These are phyloP conservation scores for Drosophila lowei DNA, from an alignment of 1,140 invertebrate genomes.

Conservation along the genomic window DNA sequence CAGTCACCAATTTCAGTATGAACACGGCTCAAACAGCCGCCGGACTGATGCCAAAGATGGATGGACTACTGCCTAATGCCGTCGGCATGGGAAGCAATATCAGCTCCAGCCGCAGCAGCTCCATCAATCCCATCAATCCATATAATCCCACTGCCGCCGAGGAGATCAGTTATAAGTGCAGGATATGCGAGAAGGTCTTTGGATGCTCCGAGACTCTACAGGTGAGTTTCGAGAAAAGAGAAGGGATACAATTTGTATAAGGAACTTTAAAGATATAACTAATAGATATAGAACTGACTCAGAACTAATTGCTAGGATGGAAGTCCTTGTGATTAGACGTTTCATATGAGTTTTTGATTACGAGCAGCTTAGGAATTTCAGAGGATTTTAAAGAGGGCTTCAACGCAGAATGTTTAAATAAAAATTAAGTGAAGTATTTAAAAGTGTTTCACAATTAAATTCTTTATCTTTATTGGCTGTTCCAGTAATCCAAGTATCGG, in stretches of 20 bases:
- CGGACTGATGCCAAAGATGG: slow-evolving; percentile 16
- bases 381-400: too few relatives aligned
- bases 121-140: background rate
- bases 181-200: slow-evolving; percentile 81
- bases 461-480: too few relatives aligned
- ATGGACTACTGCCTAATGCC: background rate
- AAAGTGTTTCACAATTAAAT: too few relatives aligned
- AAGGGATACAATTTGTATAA: too few relatives aligned
- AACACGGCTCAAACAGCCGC: slow-evolving; percentile 25
- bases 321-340: too few relatives aligned
- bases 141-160: slow-evolving; percentile 43
- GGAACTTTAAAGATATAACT: background rate
- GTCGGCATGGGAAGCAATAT: slow-evolving; percentile 18
- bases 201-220: slow-evolving; percentile 80
- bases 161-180: slow-evolving; percentile 79
- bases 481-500: too few relatives aligned
- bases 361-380: too few relatives aligned
- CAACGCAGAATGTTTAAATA: too few relatives aligned
- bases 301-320: background rate
- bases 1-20: slow-evolving; percentile 68
- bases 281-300: background rate
- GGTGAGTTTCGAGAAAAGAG: slow-evolving; percentile 48
- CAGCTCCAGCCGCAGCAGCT: slow-evolving; percentile 2
- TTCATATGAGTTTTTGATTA: too few relatives aligned
- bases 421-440: too few relatives aligned